Evolutionary conservation across 2,888 invertebrate genomes (phyloP), one percentile per base, ranked within the genome.

Genomic region (Dione vanillae): DNA sequence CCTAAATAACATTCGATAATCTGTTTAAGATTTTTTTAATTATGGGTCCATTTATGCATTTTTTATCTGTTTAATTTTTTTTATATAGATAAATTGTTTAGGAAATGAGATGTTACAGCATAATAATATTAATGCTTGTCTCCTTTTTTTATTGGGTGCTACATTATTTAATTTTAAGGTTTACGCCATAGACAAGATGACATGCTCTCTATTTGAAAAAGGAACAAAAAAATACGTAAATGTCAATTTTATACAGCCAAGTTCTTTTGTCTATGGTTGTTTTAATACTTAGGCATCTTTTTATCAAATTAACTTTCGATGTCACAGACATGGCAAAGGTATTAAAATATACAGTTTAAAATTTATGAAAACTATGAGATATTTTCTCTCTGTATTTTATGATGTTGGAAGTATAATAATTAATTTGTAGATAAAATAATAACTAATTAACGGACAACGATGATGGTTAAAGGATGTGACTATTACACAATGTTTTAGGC

Each of bases 401-500:
- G 64, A 49, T 61, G 64, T 64, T 47, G 40, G 40, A 64, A 65
- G 65, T 20, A 41, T 64, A 37, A 49, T 64, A 62, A n/a, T n/a
- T n/a, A n/a, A n/a, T n/a, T n/a, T 12, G 35, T 49, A 47, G 19
- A 35, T 5, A 16, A 14, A 64, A 19, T 37, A 37, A 45, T 27
- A 3, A 27, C 2, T 27, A 27, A 35, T 5, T 11, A 47, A 49
- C n/a, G 10, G 12, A 69, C 56, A 56, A 64, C 45, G 49, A 59
- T 59, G 3, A 64, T n/a, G n/a, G n/a, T 45, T 45, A 35, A 64
- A 47, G 72, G 72, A 73, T 73, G 72, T 73, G 72, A 73, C 72
- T 73, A 73, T 67, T 67, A 70, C 70, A 72, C 70, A 41, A 40
- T 61, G 59, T 47, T 43, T 49, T 43, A 62, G 58, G 37, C 51